Percentiles rank a stretch among this genome's conserved stretches.
Evolutionary conservation across 2,113 vertebrate species (phyloP).

Genomic region (Diglossa brunneiventris): DNA sequence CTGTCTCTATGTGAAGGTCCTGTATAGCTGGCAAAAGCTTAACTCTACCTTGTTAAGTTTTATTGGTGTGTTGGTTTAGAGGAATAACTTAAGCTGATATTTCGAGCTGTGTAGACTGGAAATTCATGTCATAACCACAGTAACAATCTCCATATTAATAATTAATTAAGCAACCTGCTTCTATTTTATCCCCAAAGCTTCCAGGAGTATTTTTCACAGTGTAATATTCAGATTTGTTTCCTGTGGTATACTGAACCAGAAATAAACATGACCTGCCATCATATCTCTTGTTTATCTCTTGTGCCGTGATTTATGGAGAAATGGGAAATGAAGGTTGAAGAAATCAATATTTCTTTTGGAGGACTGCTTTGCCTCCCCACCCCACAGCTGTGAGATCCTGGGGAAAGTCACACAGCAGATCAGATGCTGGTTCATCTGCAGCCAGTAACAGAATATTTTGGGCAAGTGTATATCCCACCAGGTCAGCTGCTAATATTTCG

Average conservation of each 20-base stretch:
- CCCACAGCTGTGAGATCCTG: not conserved
- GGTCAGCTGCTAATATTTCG: slow-evolving; percentile 65
- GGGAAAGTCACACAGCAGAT: slow-evolving; percentile 48
- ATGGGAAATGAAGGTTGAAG: not conserved
- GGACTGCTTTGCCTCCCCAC: not conserved
- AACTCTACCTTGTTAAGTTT: not conserved
- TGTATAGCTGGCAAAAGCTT: too few species aligned
- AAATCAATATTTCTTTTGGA: slow-evolving; percentile 31
- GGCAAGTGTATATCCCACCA: slow-evolving; percentile 45
- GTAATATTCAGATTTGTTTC: not conserved
- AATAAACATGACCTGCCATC: not conserved
- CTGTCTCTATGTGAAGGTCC: too few species aligned
- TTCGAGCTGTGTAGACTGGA: not conserved
- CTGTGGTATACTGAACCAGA: not conserved
- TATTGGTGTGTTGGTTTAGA: not conserved
- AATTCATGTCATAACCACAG: not conserved
- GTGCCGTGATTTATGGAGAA: not conserved
- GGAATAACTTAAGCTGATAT: not conserved
- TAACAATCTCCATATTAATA: not conserved
- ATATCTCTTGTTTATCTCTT: not conserved
- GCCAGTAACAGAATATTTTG: slow-evolving; percentile 58
- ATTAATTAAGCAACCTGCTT: not conserved
- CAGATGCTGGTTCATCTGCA: slow-evolving; percentile 38
- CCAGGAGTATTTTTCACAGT: not conserved
- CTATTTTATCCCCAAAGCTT: not conserved